Evolutionary conservation across 2,888 invertebrate genomes (phyloP).

Genomic region (Drosophila siamana): DNA sequence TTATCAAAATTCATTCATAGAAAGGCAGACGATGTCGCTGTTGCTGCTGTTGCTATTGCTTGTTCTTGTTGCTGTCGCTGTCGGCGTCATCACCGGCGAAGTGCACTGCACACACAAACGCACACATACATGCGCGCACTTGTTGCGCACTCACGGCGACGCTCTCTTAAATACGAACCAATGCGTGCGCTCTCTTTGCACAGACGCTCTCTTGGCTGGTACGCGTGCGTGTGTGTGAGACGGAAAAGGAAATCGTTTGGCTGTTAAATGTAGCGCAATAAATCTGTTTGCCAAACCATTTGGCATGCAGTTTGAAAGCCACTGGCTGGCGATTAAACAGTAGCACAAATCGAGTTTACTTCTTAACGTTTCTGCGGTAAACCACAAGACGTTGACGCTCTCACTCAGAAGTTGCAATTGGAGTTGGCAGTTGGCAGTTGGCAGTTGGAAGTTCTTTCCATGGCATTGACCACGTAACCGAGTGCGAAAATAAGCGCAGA

Average conservation of each 20-base stretch:
- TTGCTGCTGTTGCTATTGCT: constrained; percentile 10
- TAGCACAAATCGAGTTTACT: constrained; percentile 66
- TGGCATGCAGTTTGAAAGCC: constrained; percentile 44
- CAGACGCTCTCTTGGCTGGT: background rate
- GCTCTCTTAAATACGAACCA: constrained; percentile 42
- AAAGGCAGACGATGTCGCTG: constrained; percentile 49
- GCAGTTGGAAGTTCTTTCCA: constrained; percentile 27
- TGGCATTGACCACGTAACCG: constrained; percentile 82
- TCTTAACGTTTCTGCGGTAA: constrained; percentile 46
- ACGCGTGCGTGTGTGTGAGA: constrained; percentile 20
- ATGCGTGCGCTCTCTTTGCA: background rate
- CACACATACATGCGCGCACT: constrained; percentile 39
- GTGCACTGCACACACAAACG: constrained; percentile 16
- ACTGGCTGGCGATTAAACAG: constrained; percentile 51
- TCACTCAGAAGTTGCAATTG: constrained; percentile 51
- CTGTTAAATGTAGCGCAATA: constrained; percentile 53
- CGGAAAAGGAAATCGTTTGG: constrained; percentile 76
- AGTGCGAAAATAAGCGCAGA: constrained; percentile 70
- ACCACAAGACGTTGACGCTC: constrained; percentile 62
- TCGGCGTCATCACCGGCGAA: constrained; percentile 41
- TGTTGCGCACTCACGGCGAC: constrained; percentile 21
- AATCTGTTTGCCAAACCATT: constrained; percentile 51
- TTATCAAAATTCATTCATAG: constrained; percentile 82
- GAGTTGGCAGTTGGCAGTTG: constrained; percentile 33
- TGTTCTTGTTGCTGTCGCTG: background rate